Evolutionary conservation across 2,113 vertebrate genomes (phyloP), one percentile per base, ranked within the genome.

Genomic region (Etia nguti): DNA sequence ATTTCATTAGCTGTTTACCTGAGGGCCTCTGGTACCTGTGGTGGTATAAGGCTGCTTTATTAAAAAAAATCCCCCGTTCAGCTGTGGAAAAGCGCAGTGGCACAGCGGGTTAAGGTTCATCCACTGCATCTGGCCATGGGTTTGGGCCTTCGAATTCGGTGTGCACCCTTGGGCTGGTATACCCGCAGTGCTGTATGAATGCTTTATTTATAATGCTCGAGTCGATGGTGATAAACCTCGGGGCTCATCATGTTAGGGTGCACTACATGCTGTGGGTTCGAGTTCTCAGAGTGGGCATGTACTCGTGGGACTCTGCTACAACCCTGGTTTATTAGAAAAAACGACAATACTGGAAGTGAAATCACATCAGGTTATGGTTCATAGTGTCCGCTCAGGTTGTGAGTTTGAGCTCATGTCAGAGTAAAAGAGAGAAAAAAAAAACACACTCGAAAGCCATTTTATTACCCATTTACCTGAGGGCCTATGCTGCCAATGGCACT

Each of bases 1-100:
- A 96, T 96, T 96, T 95, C 95, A 96, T 96, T 95, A 95, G 95
- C 92, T 95, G 94, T 95, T 94, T 95, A 95, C 93, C 94, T 93
- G 91, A 89, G 93, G 93, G 93, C 93, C 91, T 92, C 85, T 93
- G 92, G 88, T 92, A 92, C 93, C 92, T 89, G 88, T 86, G 85
- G 91, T 91, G 92, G 85, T 89, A 41, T 91, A 89, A 89, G 82
- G 87, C 89, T 87, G 89, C 91, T 95, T 95, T 94, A 95, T 95
- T 93, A 89, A 79, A 92, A 90, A 90, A 36, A 88, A 83, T 62
- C 87, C 79, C 65, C 83, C 80, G 79, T 82, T 93, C 68, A 57
- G 85, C 82, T 82, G 82, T n/a, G 84, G 38, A 77, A 46, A 75
- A 41, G 75, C 29, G 2, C 81, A 73, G 86, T 5, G 86, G 83